Percentiles rank a stretch among this genome's conserved stretches.
phyloP scores from a whole-genome alignment of 2,888 invertebrate species.

The Acrobasis suavella region DNA sequence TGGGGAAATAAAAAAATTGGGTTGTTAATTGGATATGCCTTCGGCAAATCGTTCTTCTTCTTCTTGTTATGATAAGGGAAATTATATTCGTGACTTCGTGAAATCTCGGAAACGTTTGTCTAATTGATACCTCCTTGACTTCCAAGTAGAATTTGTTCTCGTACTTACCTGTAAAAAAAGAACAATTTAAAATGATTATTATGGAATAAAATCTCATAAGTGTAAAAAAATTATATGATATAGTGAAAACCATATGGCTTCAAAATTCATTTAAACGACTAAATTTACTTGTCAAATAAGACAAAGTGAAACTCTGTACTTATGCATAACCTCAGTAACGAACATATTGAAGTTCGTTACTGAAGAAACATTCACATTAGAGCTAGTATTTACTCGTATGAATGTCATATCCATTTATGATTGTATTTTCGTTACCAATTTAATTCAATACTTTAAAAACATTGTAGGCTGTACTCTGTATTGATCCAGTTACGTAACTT shows the following conservation, averaged over 20 bases:
- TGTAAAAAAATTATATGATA: neutral
- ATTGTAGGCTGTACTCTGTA: neutral
- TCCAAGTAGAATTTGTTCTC: constrained; percentile 27
- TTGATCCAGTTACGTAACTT: neutral
- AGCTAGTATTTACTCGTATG: no score
- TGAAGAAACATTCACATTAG: no score
- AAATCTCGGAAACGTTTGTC: neutral
- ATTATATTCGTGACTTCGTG: constrained; percentile 1
- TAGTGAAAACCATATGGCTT: no score
- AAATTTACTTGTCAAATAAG: no score
- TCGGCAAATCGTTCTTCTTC: constrained; percentile 8
- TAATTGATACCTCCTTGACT: constrained; percentile 12
- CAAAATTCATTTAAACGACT: no score
- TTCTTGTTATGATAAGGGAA: constrained; percentile 3
- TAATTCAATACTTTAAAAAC: neutral
- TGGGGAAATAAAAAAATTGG: neutral
- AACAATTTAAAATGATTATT: constrained; percentile 24
- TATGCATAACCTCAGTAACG: no score
- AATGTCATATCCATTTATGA: no score
- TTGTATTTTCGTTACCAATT: no score
- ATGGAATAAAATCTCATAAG: neutral
- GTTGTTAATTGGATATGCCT: constrained; percentile 17
- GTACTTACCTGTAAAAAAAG: constrained; percentile 66
- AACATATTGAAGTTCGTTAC: no score
- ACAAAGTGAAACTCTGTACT: no score